These are phyloP conservation scores for Trinorchestia longiramus DNA, from an alignment of 1,140 invertebrate species.

Conservation along the genomic window DNA sequence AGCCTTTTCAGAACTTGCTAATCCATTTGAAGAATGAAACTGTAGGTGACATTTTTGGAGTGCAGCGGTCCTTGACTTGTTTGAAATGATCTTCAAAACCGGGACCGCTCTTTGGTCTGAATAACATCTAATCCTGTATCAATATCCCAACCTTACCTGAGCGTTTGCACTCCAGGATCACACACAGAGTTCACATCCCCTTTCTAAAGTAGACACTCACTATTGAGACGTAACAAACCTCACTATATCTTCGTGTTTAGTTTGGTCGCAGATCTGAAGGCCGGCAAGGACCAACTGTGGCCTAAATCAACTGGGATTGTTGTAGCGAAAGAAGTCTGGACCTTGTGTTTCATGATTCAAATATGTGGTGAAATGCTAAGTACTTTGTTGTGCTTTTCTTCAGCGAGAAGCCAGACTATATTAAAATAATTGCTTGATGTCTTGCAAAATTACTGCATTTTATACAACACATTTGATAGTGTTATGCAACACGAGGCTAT, in stretches of 20 bases:
- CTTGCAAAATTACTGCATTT: neutral
- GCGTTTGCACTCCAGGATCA: conserved; percentile 39
- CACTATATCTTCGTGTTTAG: conserved; percentile 5
- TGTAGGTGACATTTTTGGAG: conserved; percentile 29
- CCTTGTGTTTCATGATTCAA: neutral
- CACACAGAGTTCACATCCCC: neutral
- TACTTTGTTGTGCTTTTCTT: neutral
- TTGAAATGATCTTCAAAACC: conserved; percentile 13
- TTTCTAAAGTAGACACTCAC: neutral
- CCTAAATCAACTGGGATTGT: conserved; percentile 29
- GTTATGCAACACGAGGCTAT: neutral
- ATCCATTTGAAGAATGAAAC: neutral
- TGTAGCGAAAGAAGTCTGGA: neutral
- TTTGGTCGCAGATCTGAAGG: neutral
- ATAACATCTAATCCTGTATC: conserved; percentile 27
- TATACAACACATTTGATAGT: neutral
- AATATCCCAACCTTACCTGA: conserved; percentile 40
- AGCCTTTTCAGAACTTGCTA: neutral
- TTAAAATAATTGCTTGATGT: neutral
- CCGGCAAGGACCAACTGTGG: neutral
- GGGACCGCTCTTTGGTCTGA: neutral
- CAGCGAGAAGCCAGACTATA: neutral
- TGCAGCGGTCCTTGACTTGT: conserved; percentile 16
- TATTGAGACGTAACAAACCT: conserved; percentile 17
- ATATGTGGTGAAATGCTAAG: neutral